Base-by-base conservation (phyloP, 2,888 invertebrate species). In the Scotopteryx bipunctaria region DNA sequence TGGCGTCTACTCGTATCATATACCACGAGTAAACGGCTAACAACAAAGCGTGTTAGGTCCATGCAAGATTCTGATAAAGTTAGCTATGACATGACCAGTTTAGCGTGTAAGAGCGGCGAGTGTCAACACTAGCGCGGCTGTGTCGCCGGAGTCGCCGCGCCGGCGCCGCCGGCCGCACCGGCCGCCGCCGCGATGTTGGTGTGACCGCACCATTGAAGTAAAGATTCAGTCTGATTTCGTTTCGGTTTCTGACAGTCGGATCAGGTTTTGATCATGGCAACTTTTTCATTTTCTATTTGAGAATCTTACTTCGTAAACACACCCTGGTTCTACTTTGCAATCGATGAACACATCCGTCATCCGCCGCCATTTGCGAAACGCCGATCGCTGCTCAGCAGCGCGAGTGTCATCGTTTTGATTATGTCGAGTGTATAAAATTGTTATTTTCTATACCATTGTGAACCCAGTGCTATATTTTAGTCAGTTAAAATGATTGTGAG, bases 291-390 rank as follows among this genome's bases (percentile, higher is more conserved):
- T 23, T 45, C 14, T 29, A 15, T 19, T 15, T 40, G 11, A 31
- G 55, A 74, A 63, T 67, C 44, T 47, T 25, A 2, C 83, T 81
- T 72, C 67, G 73, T 72, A 75, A 87, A 85, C 72, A 76, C 71
- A 61, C 76, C 71, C n/a, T n/a, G 64, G 66, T 73, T 71, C 72
- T 74, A 78, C 72, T 73, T 9, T 37, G 77, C 81, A 91, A 91
- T 91, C 91, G 91, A 91, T 91, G 91, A 91, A 79, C 78, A 83
- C 76, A 88, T 88, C 88, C 89, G 91, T 89, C 91, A 87, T 83
- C 76, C 86, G 86, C 86, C 90, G 90, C 91, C 91, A 91, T 91
- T 88, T 90, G 90, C 91, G 88, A 86, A 83, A 79, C 83, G 81
- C 74, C 75, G 86, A 84, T 81, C 80, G 86, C 79, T 79, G 81